Evolutionary conservation across 2,113 vertebrate genomes (phyloP).

Genomic region (Aptenodytes forsteri): DNA sequence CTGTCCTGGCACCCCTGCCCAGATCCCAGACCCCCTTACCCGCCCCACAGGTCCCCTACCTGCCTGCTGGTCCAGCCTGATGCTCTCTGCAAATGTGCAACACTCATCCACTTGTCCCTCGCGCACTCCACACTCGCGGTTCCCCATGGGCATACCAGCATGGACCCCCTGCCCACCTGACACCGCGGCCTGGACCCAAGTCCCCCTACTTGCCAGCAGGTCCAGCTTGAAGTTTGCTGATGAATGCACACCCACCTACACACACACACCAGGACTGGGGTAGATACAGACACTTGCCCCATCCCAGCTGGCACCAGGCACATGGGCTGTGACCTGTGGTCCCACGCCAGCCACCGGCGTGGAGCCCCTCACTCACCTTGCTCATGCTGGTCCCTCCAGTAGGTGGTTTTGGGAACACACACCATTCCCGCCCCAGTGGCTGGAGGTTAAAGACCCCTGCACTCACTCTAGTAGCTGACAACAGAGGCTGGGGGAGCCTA

Average conservation of each 20-base stretch:
- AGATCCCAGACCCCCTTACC: not conserved
- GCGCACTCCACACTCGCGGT: fast-evolving
- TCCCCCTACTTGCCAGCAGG: not conserved
- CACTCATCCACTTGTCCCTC: not conserved
- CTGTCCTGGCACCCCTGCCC: not conserved
- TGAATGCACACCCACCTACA: not conserved
- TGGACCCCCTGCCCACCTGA: too few species aligned
- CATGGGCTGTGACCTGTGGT: not conserved
- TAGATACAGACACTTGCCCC: too few species aligned
- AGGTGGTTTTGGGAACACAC: not conserved
- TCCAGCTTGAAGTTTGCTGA: not conserved
- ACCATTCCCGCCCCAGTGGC: not conserved
- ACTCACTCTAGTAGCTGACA: not conserved
- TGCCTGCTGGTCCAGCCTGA: not conserved
- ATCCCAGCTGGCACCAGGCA: not conserved
- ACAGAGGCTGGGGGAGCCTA: not conserved
- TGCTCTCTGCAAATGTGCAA: not conserved
- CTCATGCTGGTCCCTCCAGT: not conserved
- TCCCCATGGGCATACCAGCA: too few species aligned
- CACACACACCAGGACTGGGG: not conserved
- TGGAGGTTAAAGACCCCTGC: not conserved
- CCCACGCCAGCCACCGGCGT: not conserved
- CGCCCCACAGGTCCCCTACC: fast-evolving
- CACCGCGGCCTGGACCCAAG: not conserved
- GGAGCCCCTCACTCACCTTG: not conserved